These are phyloP conservation scores for Boulengerochromis microlepis DNA, from an alignment of 2,113 vertebrate genomes.

Conservation along the genomic window DNA sequence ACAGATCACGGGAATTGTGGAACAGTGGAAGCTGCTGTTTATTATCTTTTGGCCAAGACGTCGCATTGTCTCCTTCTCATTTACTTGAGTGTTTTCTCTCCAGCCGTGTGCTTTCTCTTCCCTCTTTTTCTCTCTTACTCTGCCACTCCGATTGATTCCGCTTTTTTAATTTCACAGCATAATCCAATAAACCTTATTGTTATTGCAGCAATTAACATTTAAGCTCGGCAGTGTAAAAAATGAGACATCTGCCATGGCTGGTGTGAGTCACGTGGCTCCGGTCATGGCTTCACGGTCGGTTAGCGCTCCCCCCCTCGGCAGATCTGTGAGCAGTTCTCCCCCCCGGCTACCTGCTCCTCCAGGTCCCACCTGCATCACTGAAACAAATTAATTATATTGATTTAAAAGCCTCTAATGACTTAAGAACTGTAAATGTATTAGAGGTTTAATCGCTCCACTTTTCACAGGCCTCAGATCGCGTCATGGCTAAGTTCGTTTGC, in stretches of 20 bases:
- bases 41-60: not conserved
- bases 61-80: constrained; percentile 8
- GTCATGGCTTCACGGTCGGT: constrained; percentile 4
- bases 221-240: constrained; percentile 43
- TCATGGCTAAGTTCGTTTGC: not conserved
- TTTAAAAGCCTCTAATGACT: constrained; percentile 49
- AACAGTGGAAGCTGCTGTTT: constrained; percentile 5
- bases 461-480: not conserved
- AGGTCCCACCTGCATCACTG: constrained; percentile 41
- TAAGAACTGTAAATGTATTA: constrained; percentile 39
- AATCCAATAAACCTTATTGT: constrained; percentile 66
- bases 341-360: constrained; percentile 19
- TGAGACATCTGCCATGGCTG: constrained; percentile 49
- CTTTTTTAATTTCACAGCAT: constrained; percentile 54
- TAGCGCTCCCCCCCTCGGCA: not conserved
- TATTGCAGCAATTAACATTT: constrained; percentile 64
- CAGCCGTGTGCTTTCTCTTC: not conserved
- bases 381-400: constrained; percentile 53
- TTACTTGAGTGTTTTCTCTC: not conserved
- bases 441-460: constrained; percentile 27
- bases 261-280: constrained; percentile 19
- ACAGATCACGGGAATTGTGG: not conserved
- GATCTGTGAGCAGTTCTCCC: not conserved
- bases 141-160: constrained; percentile 39
- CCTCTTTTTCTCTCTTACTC: not conserved